Base-by-base conservation (phyloP, 2,797 vertebrate genomes). In the Craterocephalus amniculus region DNA sequence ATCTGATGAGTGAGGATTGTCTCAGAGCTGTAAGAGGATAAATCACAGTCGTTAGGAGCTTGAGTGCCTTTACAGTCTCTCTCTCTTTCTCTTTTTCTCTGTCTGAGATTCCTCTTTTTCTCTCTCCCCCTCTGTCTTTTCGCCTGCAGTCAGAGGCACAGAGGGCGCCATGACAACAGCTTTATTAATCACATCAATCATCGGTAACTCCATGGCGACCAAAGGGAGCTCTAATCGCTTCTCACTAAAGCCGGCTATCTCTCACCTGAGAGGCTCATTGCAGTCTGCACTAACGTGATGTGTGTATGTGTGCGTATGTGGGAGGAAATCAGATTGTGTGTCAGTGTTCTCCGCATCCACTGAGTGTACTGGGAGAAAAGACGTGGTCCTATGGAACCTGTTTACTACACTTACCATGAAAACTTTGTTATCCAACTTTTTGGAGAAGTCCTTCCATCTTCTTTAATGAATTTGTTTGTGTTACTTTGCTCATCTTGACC, bases 121-220 rank as follows among this genome's bases (percentile, higher is more conserved):
- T 49, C 62, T 49, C 63, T 64, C 59, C 27, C 32, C 61, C 52
- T 72, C 58, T 24, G 73, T 83, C 70, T 84, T 80, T 78, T 88
- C 75, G 84, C 80, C 85, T 67, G 76, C 68, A 81, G 87, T 89
- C 85, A 85, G 75, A 76, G 67, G 78, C 87, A 82, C 73, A 52
- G 86, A 88, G 82, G 87, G 81, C 66, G 72, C 85, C 86, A 91
- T 91, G 88, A 91, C 91, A 89, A 90, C 85, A 84, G 85, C 84
- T 94, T 94, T 94, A 95, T 94, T 94, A 95, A 93, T 92, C 89
- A 90, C 92, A 94, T 94, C 93, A 92, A 94, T 95, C 94, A 94
- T 91, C 74, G 22, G 84, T 87, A 91, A 90, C 82, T 83, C 89
- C 88, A 84, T 77, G 72, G 80, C 66, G 66, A 91, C 92, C 78